Percentiles rank a stretch among this genome's conserved stretches.
Conservation (phyloP, 2,888 invertebrate species). For the Dolichopus griseipennis region DNA sequence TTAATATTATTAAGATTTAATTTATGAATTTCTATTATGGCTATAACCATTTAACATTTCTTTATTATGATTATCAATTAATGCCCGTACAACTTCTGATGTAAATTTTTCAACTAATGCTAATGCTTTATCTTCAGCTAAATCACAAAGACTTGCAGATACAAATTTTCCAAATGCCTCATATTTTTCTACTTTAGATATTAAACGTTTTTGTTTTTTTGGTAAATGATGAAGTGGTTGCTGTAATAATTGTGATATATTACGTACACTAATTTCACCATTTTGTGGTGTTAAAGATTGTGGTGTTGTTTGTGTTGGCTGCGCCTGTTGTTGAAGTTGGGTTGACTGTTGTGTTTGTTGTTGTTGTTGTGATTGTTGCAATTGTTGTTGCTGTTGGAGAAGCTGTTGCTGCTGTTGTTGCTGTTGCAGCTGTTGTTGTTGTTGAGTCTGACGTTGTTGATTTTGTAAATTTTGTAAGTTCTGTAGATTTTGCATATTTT, state of each 20-base stretch:
- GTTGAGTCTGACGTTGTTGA: not conserved
- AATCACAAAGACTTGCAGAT: slow-evolving; percentile 35
- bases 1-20: not conserved
- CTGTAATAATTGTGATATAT: slow-evolving; percentile 7
- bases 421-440: not conserved
- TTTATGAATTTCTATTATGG: not conserved
- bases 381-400: not conserved
- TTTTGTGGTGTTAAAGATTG: slow-evolving; percentile 14
- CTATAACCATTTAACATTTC: not conserved
- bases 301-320: slow-evolving; percentile 14
- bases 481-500: not conserved
- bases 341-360: slow-evolving; percentile 13
- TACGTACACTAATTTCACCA: slow-evolving; percentile 14
- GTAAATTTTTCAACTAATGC: slow-evolving; percentile 39
- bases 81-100: slow-evolving; percentile 35
- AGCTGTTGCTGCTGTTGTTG: not conserved
- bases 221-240: not conserved
- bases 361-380: not conserved
- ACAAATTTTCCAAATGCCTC: slow-evolving; percentile 41
- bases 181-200: slow-evolving; percentile 27
- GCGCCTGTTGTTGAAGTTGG: slow-evolving; percentile 7
- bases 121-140: slow-evolving; percentile 34
- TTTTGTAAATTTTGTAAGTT: not conserved
- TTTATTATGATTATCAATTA: slow-evolving; percentile 27
- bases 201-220: slow-evolving; percentile 20